phyloP scores from a whole-genome alignment of 1,140 invertebrate species.

The Heliconius himera region DNA sequence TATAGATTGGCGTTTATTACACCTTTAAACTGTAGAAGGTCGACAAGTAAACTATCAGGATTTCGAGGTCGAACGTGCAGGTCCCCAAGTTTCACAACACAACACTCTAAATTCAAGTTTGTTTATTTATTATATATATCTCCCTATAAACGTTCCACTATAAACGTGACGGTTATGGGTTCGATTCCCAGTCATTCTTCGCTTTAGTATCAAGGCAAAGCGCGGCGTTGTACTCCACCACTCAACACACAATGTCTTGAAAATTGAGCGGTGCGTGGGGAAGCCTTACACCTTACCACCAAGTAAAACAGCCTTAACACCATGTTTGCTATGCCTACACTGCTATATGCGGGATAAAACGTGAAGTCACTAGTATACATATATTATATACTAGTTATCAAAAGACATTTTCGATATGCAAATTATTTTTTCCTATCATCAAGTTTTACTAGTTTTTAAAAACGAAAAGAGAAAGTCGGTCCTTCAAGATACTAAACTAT shows the following conservation, averaged over 20 bases:
- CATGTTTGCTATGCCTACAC: too few relatives aligned
- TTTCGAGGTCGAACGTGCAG: constrained; percentile 18
- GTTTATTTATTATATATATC: background rate
- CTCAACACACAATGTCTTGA: background rate
- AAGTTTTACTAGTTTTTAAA: background rate
- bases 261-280: too few relatives aligned
- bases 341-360: background rate
- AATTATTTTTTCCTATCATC: background rate
- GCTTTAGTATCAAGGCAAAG: background rate
- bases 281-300: too few relatives aligned
- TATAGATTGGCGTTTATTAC: background rate
- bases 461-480: background rate
- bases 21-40: constrained; percentile 19
- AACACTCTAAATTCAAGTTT: background rate
- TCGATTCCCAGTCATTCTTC: background rate
- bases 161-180: background rate
- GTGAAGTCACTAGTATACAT: background rate
- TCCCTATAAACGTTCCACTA: background rate
- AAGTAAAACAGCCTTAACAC: background rate
- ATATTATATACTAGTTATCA: background rate
- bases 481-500: background rate
- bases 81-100: constrained; percentile 11
- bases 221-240: background rate
- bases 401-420: background rate
- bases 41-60: constrained; percentile 26